phyloP scores from a whole-genome alignment of 2,888 invertebrate genomes.

The Drosophila lacicola region DNA sequence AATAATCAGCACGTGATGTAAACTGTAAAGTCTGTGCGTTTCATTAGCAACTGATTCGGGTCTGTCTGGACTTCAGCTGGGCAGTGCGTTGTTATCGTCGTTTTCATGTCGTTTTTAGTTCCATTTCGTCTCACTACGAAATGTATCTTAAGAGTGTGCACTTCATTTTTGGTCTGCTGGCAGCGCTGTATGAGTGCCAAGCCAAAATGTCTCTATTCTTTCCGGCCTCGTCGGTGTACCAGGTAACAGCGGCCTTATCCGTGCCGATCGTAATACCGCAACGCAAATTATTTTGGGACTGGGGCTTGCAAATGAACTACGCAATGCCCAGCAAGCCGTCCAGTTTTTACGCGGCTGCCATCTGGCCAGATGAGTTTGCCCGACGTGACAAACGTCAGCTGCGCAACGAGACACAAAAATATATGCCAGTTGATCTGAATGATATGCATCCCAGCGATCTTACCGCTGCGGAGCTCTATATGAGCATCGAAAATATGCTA shows the following conservation, averaged over 20 bases:
- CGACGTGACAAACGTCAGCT: constrained; percentile 44
- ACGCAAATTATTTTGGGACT: constrained; percentile 78
- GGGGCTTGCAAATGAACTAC: constrained; percentile 82
- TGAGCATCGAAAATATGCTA: constrained; percentile 63
- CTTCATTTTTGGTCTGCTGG: constrained; percentile 36
- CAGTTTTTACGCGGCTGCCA: constrained; percentile 71
- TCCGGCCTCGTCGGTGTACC: constrained; percentile 55
- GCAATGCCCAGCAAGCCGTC: constrained; percentile 66
- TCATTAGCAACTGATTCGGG: constrained; percentile 65
- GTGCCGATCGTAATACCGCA: constrained; percentile 71
- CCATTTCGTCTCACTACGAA: constrained; percentile 35
- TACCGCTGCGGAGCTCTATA: constrained; percentile 77
- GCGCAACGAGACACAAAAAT: constrained; percentile 49
- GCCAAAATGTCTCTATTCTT: constrained; percentile 49
- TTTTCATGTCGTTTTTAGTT: neutral
- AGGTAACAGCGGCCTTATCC: constrained; percentile 77
- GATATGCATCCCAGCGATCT: constrained; percentile 63
- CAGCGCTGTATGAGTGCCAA: constrained; percentile 6
- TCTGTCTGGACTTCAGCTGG: constrained; percentile 33
- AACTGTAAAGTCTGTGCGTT: constrained; percentile 37
- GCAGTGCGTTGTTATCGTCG: constrained; percentile 15
- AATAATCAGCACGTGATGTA: constrained; percentile 14
- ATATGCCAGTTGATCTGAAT: constrained; percentile 27
- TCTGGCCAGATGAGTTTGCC: constrained; percentile 71
- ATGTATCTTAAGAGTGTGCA: constrained; percentile 46